Percentiles rank a stretch among this genome's conserved stretches.
Conservation (phyloP, 30 jellyfish, hydroid and myxozoan genomes). For the Nemopilema nomurai region DNA sequence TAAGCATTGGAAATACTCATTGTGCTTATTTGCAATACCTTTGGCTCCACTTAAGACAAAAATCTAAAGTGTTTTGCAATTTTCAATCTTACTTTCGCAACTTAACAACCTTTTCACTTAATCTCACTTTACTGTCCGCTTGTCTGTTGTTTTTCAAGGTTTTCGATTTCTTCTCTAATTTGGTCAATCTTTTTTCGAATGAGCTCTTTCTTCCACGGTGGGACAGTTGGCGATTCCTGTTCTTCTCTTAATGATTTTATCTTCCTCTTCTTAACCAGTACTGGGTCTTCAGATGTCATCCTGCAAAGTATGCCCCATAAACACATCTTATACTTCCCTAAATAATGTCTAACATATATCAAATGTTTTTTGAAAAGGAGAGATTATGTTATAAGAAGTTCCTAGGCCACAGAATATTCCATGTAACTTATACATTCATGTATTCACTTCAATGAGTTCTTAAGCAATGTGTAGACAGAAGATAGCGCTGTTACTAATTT, state of each 20-base stretch:
- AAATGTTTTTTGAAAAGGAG: neutral
- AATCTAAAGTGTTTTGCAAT: too few relatives aligned
- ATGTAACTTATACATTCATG: too few relatives aligned
- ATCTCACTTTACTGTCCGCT: neutral
- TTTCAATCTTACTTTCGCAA: too few relatives aligned
- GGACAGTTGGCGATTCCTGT: conserved; percentile 21
- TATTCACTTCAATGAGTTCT: too few relatives aligned
- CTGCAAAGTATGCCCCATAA: neutral
- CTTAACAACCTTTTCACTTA: neutral
- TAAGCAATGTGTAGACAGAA: too few relatives aligned
- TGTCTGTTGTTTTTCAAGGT: conserved; percentile 11
- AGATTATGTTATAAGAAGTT: too few relatives aligned
- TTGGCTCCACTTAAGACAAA: too few relatives aligned
- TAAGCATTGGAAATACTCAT: too few relatives aligned
- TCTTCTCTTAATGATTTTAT: conserved; percentile 27
- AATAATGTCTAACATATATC: too few relatives aligned
- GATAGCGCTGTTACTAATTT: too few relatives aligned
- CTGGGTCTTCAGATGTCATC: conserved; percentile 65
- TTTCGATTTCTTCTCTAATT: conserved; percentile 27
- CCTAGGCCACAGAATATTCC: too few relatives aligned
- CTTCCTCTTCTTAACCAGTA: conserved; percentile 46
- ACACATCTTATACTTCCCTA: neutral
- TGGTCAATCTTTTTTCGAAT: conserved; percentile 45
- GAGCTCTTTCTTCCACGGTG: conserved; percentile 61
- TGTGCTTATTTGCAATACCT: too few relatives aligned